These are phyloP conservation scores for Prionace glauca DNA, from an alignment of 2,797 vertebrate genomes.

Conservation along the genomic window DNA sequence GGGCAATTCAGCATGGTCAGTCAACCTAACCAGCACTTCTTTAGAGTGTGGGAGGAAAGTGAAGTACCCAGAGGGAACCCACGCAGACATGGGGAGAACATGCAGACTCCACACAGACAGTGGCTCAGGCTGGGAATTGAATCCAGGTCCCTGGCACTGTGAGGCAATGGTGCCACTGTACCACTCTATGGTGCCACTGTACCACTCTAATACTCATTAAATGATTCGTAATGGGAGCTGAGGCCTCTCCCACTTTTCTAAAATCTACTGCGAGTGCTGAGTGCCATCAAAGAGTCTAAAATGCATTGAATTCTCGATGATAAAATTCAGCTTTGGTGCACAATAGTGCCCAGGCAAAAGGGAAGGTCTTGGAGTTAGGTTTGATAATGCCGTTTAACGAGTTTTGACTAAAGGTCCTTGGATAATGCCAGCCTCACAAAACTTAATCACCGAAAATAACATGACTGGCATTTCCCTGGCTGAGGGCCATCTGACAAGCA, in stretches of 20 bases:
- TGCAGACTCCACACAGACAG: no score
- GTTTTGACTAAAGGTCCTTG: neutral
- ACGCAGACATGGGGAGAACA: no score
- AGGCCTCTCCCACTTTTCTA: no score
- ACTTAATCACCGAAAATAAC: neutral
- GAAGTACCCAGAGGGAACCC: no score
- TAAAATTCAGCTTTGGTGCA: neutral
- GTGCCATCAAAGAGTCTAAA: neutral
- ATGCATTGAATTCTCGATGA: neutral
- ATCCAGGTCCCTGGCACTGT: no score
- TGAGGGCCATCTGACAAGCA: slow-evolving; percentile 39
- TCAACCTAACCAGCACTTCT: no score
- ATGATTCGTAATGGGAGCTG: neutral
- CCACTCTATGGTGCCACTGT: no score
- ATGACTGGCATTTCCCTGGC: neutral
- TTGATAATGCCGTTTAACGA: neutral
- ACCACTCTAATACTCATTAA: neutral
- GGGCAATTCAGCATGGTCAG: no score
- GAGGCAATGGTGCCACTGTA: no score
- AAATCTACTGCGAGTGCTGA: neutral
- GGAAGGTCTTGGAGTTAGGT: neutral
- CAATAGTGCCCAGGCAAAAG: neutral
- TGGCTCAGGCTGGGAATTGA: no score
- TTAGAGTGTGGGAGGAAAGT: no score
- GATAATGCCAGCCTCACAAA: neutral